A percentile compares a stretch with the other conserved stretches of the same genome.
Evolutionary conservation across 2,888 invertebrate genomes (phyloP).

Genomic region (Biston stratarius): DNA sequence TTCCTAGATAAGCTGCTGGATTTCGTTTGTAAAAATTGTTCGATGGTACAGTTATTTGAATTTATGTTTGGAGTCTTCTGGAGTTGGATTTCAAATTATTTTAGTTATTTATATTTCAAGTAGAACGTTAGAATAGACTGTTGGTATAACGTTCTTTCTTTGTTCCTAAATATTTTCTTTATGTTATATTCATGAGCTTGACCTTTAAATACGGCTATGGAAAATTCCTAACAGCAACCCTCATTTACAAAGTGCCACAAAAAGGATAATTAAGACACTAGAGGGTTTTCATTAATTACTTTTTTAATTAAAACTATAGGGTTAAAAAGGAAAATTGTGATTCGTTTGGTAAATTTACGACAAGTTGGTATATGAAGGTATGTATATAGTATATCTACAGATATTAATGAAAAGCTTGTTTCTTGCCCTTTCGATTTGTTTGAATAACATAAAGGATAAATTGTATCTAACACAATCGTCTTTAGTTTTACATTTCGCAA

Average conservation of each 20-base stretch:
- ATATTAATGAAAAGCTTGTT: background rate
- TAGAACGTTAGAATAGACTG: background rate
- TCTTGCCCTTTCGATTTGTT: background rate
- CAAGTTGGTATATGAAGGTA: background rate
- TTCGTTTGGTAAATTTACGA: background rate
- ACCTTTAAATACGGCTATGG: constrained; percentile 28
- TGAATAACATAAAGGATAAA: background rate
- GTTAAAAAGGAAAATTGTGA: background rate
- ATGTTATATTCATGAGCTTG: constrained; percentile 26
- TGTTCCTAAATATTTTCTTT: constrained; percentile 18
- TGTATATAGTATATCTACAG: background rate
- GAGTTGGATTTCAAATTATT: background rate
- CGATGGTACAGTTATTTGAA: background rate
- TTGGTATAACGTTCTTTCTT: constrained; percentile 4
- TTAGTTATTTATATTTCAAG: background rate
- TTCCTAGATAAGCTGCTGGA: background rate
- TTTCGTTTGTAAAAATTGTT: no score
- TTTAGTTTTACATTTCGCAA: background rate
- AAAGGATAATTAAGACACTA: constrained; percentile 3
- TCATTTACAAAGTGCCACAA: constrained; percentile 12
- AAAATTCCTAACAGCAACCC: constrained; percentile 16
- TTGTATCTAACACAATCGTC: background rate
- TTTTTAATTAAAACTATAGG: background rate
- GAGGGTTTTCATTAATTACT: background rate
- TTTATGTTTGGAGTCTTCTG: background rate